A percentile compares a stretch with the other conserved stretches of the same genome.
Conservation (phyloP, 1,140 invertebrate species). For the Cyphomyrmex costatus region DNA sequence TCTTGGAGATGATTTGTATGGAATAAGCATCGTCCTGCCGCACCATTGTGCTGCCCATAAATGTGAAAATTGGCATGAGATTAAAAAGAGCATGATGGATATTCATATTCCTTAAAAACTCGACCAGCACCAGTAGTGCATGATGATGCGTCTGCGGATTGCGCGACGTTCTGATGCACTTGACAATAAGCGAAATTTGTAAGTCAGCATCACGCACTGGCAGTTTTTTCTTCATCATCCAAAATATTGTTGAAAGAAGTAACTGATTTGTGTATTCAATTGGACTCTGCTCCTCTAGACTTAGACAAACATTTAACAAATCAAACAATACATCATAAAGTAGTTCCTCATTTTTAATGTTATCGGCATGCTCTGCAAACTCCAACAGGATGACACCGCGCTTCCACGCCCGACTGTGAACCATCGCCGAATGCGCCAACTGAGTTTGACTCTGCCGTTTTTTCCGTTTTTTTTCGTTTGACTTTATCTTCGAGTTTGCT, state of each 20-base stretch:
- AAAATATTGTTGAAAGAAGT: conserved; percentile 92
- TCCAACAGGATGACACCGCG: conserved; percentile 93
- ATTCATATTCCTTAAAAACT: conserved; percentile 87
- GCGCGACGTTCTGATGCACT: conserved; percentile 95
- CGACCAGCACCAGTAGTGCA: conserved; percentile 92
- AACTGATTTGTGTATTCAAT: conserved; percentile 97
- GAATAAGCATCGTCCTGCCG: conserved; percentile 97
- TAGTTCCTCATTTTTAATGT: conserved; percentile 88
- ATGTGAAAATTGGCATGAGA: conserved; percentile 98
- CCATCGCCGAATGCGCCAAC: conserved; percentile 85
- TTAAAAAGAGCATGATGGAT: conserved; percentile 95
- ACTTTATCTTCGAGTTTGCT: not conserved
- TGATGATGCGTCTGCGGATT: conserved; percentile 98
- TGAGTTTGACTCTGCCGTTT: conserved; percentile 80
- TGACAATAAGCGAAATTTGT: conserved; percentile 94
- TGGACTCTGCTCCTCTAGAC: conserved; percentile 93
- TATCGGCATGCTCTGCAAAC: conserved; percentile 94
- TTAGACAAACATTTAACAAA: conserved; percentile 92
- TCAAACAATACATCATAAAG: conserved; percentile 93
- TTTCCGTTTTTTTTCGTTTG: conserved; percentile 5
- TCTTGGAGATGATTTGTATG: conserved; percentile 96
- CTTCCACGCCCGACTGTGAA: conserved; percentile 91
- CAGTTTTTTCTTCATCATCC: conserved; percentile 87
- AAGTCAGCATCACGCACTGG: conserved; percentile 88
- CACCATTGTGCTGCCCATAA: conserved; percentile 96